Base-by-base conservation (phyloP, 2,797 vertebrate genomes). In the Hydrophis major region DNA sequence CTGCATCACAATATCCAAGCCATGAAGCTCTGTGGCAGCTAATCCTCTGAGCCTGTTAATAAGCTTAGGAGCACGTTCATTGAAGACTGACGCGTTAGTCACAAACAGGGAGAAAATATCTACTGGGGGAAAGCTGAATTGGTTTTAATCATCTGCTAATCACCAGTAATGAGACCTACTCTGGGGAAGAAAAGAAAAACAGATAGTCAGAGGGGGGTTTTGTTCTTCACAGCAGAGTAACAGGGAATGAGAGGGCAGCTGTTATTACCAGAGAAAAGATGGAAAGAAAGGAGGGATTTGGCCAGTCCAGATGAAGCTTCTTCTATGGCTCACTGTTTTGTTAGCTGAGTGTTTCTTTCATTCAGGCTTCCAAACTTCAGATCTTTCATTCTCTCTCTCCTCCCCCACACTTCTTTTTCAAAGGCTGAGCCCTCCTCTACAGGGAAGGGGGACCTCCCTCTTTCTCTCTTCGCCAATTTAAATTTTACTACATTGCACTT, bases 131-230 rank as follows among this genome's bases (percentile, higher is more conserved):
- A 83, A 98, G 98, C 98, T 98, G 98, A 98, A 98, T 98, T 98
- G 98, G 98, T 98, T 98, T 98, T 98, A 98, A 98, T 98, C 98
- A 98, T 98, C 98, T 98, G 98, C 98, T 98, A 98, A 98, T 98
- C 98, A 98, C 98, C 98, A 98, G 98, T 98, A 98, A 98, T 98
- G 98, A 98, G 98, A 98, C 98, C 98, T 98, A 98, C 98, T 98
- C 98, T 97, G 97, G 98, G 98, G 98, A 98, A 98, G 98, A 98
- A 98, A 98, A 98, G 98, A 98, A 98, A 98, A 98, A 98, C 98
- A 98, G 98, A 98, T 98, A 98, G 98, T 98, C 97, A 97, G 97
- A 98, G 98, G 98, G 97, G 98, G 98, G 98, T 98, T 98, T 98
- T 98, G 98, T 98, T 98, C 98, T 97, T 98, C 97, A 96, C 97